Evolutionary conservation across 53 echinoderm and acorn worm genomes (phyloP).

Genomic region (Temnopleurus reevesii): DNA sequence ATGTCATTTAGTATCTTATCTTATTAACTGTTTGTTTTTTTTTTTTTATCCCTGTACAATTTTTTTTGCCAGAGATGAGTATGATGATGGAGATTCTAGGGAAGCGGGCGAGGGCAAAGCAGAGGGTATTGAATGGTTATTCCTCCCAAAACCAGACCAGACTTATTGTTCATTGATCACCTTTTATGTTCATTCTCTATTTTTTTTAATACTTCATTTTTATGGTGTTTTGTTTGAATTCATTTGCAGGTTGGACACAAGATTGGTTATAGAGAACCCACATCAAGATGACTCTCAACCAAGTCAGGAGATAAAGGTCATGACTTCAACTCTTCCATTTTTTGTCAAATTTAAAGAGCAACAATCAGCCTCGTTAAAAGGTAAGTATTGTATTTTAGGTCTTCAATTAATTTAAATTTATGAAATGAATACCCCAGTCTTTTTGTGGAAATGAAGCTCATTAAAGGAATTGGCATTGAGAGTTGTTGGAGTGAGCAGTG

Average conservation of each 20-base stretch:
- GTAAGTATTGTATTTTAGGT: neutral
- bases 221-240: neutral
- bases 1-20: too few species aligned
- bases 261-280: neutral
- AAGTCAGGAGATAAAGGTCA: constrained; percentile 10
- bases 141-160: too few species aligned
- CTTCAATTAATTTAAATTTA: neutral
- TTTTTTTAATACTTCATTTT: neutral
- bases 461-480: neutral
- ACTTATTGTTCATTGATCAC: neutral
- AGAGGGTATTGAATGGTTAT: too few species aligned
- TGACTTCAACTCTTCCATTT: constrained; percentile 37
- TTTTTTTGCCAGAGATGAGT: too few species aligned
- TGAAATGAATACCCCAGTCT: neutral
- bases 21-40: too few species aligned
- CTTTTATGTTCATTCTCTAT: neutral
- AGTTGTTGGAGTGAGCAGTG: neutral
- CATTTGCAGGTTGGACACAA: neutral
- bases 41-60: too few species aligned
- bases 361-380: constrained; percentile 18
- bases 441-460: neutral
- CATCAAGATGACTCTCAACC: constrained; percentile 19
- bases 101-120: neutral
- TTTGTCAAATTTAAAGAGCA: neutral
- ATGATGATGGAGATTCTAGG: neutral